Evolutionary conservation across 2,888 invertebrate genomes (phyloP), one percentile per base, ranked within the genome.

Genomic region (Drosophila mimetica): DNA sequence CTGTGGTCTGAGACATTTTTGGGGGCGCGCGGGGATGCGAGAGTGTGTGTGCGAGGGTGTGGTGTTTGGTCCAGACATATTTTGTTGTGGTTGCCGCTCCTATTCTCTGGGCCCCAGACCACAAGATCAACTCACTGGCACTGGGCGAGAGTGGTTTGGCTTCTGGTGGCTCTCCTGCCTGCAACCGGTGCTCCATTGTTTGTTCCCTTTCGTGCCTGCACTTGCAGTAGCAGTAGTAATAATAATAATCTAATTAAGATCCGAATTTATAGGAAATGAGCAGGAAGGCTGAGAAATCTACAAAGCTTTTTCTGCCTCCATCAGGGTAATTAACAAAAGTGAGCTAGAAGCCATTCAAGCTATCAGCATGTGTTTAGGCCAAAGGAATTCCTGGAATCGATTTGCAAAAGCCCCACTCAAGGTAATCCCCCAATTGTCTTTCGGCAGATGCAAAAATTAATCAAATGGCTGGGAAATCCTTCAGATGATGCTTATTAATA

Each of bases 181-280:
- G 36, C 59, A 22, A 13, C 7, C 14, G 4, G 18, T 25, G 25
- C 13, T 16, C 34, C n/a, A 16, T 50, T 67, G 57, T 44, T 53
- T 53, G 70, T 39, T 50, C 42, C 67, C 47, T 48, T 48, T 46
- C 34, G 59, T 70, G 52, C 41, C 46, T 61, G 71, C 67, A 55
- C 63, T 79, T 72, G 77, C 86, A 79, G 16, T 4, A 79, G 7
- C 9, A 28, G 8, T 28, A 28, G 9, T 36, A 51, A 85, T 85
- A 85, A 82, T 82, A 85, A 82, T 82, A 85, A 82, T 85, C 83
- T 85, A 82, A 82, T 82, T 79, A 82, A 67, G 80, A 71, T 20
- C 36, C 54, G 54, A 76, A 71, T 79, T 77, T 71, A 77, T 75
- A 36, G 51, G 18, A n/a, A 32, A 42, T 41, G 20, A 34, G 16